phyloP scores from a whole-genome alignment of 2,113 vertebrate genomes.

The Aldabrachelys gigantea region DNA sequence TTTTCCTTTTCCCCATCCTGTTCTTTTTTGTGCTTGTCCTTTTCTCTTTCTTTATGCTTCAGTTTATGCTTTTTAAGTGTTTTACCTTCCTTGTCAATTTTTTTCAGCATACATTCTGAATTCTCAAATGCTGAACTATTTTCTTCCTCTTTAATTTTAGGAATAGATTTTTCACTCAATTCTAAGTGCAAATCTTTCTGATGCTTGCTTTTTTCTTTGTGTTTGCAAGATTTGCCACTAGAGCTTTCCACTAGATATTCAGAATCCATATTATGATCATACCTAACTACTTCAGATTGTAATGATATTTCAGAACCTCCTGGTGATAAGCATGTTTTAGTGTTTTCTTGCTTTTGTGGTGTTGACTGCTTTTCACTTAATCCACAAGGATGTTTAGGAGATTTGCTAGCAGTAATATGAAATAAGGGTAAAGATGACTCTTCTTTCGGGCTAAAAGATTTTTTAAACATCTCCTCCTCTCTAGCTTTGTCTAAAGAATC shows the following conservation, averaged over 20 bases:
- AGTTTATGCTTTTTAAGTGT: conserved; percentile 96
- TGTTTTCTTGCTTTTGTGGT: conserved; percentile 94
- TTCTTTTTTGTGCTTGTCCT: conserved; percentile 93
- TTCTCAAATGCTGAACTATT: conserved; percentile 85
- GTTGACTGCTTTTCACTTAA: conserved; percentile 90
- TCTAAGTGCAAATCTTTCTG: conserved; percentile 90
- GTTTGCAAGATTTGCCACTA: conserved; percentile 92
- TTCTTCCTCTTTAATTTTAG: conserved; percentile 88
- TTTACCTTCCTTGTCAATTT: conserved; percentile 93
- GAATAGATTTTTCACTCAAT: conserved; percentile 85
- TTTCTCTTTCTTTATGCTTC: conserved; percentile 93
- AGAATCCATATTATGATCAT: conserved; percentile 89
- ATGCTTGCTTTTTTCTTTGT: conserved; percentile 97
- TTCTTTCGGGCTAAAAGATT: conserved; percentile 96
- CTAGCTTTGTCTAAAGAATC: conserved; percentile 89
- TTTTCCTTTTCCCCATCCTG: conserved; percentile 90
- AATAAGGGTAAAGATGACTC: conserved; percentile 95
- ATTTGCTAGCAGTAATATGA: conserved; percentile 92
- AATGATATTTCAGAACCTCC: conserved; percentile 84
- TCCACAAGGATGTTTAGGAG: conserved; percentile 92
- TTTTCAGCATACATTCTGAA: conserved; percentile 86
- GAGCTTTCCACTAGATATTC: conserved; percentile 92
- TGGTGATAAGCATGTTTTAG: conserved; percentile 89
- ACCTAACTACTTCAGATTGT: conserved; percentile 85
- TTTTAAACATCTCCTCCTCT: conserved; percentile 95